Evolutionary conservation across 1,140 invertebrate species (phyloP), one percentile per base, ranked within the genome.

Genomic region (Drosophila takahashii): DNA sequence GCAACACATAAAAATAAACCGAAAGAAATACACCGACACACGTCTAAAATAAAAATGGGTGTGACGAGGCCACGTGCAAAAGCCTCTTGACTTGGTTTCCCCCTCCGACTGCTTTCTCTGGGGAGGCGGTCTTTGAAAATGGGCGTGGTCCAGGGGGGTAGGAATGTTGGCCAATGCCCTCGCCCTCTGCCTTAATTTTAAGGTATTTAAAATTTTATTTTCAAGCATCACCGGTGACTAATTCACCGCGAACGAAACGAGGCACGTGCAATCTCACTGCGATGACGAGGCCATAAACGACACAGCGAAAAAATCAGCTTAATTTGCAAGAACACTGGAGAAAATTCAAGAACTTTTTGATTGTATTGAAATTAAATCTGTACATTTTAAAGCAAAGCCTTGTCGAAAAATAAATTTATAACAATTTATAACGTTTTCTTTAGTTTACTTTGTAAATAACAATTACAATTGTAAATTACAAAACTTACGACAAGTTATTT

Each of bases 21-120:
- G 29, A 52, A 37, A 39, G 50, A 77, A 71, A 80, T 71, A 81
- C 48, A 54, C 50, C 61, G 57, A 74, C 67, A 77, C 64, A 80
- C 78, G 52, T 77, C 62, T 81, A 58, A 79, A 60, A 69, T 51
- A 77, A 69, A 72, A 77, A 77, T 85, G 81, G 77, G 81, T 85
- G 81, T 85, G 80, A 75, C 66, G 53, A 47, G 52, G 80, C 80
- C 80, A 84, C 80, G 80, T 84, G 80, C 79, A 60, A 52, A 64
- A 47, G 45, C 56, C 60, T 47, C 78, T 42, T 36, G 27, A 47
- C 59, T 32, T 32, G 54, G 64, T 32, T 47, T 41, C 29, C 26
- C 56, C 42, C 53, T 37, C 34, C 37, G 13, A 27, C 51, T 32
- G 37, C 34, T 37, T 34, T 64, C 44, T 8, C 34, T 8, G 18